phyloP scores from a whole-genome alignment of 2,113 vertebrate species.

The Ciconia stormi region DNA sequence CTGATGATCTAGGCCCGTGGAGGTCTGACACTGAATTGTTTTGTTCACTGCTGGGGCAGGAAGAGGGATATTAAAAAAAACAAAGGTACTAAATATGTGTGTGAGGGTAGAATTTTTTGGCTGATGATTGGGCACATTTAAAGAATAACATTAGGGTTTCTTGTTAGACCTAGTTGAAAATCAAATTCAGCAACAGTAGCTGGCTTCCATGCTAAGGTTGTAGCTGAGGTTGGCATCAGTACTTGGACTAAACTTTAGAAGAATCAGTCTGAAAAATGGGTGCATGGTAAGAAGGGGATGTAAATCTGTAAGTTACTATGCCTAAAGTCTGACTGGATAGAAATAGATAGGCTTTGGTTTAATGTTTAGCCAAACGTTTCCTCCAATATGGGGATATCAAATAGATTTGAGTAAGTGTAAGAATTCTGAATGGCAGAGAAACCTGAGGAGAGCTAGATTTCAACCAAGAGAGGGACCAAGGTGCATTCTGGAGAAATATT shows the following conservation, averaged over 20 bases:
- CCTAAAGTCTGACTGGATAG: background rate
- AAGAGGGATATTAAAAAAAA: background rate
- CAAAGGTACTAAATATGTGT: background rate
- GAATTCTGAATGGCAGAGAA: background rate
- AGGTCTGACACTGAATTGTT: background rate
- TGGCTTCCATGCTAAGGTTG: background rate
- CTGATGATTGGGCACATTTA: background rate
- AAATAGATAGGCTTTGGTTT: background rate
- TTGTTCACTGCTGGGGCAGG: background rate
- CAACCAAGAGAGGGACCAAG: background rate
- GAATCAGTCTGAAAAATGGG: background rate
- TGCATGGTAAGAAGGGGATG: background rate
- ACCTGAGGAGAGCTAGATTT: background rate
- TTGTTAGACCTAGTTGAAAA: background rate
- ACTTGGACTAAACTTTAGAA: background rate
- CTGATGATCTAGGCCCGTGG: background rate
- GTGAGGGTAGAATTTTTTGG: background rate
- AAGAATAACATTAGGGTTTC: background rate
- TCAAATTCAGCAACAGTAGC: background rate
- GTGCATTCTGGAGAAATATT: background rate
- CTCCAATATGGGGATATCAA: background rate
- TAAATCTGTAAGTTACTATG: background rate
- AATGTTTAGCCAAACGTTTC: background rate
- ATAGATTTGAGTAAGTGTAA: background rate
- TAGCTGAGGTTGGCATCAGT: background rate